Evolutionary conservation across 2,797 vertebrate species (phyloP).

Genomic region (Ctenochaetus hawaiiensis): DNA sequence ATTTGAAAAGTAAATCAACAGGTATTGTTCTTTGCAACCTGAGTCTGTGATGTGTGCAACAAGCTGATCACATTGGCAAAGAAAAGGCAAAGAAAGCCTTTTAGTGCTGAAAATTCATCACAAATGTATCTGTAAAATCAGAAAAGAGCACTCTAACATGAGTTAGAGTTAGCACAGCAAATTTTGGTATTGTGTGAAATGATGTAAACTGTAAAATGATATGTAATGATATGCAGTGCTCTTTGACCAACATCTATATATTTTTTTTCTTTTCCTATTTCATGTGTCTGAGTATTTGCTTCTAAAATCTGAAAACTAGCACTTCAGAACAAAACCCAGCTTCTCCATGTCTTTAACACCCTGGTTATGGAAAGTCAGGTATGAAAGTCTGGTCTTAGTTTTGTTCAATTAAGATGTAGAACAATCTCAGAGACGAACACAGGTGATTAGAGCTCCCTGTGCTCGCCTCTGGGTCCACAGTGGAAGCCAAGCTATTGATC

Average conservation of each 20-base stretch:
- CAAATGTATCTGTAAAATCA: no score
- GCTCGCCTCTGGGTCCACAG: constrained; percentile 35
- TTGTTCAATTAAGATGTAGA: constrained; percentile 43
- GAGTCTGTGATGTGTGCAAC: no score
- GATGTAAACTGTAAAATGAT: not conserved
- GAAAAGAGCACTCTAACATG: no score
- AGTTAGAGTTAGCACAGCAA: not conserved
- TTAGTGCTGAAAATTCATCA: no score
- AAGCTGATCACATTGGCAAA: no score
- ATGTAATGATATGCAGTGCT: not conserved
- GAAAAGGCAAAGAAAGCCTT: no score
- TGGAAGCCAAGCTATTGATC: constrained; percentile 67
- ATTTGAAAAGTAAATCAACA: no score
- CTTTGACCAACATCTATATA: not conserved
- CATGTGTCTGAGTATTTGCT: not conserved
- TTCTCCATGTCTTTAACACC: constrained; percentile 16
- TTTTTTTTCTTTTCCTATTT: not conserved
- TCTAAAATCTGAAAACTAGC: constrained; percentile 12
- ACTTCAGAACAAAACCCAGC: constrained; percentile 1
- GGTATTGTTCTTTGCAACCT: no score
- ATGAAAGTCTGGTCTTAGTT: constrained; percentile 42
- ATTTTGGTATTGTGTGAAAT: constrained; percentile 1
- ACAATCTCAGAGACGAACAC: constrained; percentile 35
- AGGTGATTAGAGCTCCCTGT: constrained; percentile 56
- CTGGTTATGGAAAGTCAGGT: not conserved